Conservation (phyloP, 2,888 invertebrate species). For the Himalopsyche anomala region DNA sequence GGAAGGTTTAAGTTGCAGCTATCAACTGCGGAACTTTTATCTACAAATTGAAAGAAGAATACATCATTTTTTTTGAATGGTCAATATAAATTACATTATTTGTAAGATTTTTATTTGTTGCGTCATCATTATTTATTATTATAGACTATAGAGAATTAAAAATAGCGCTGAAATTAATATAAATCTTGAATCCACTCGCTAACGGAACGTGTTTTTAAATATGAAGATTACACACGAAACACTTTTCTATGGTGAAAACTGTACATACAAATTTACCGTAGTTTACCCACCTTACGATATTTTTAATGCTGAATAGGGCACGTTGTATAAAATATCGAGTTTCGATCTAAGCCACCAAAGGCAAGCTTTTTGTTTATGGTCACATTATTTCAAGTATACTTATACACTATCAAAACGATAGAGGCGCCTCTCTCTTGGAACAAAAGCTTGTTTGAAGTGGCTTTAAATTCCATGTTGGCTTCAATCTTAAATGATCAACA, state of each 20-base stretch:
- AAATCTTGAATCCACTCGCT: no score
- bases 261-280: neutral
- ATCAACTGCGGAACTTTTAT: no score
- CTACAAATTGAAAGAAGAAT: no score
- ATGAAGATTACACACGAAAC: neutral
- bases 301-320: neutral
- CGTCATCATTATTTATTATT: no score
- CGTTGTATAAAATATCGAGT: neutral
- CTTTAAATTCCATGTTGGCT: no score
- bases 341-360: neutral
- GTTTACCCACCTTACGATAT: neutral
- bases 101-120: no score
- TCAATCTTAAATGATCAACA: no score
- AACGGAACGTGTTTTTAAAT: neutral
- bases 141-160: no score
- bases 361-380: slow-evolving; percentile 34
- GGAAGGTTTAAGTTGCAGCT: no score
- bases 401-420: neutral
- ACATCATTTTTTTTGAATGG: no score
- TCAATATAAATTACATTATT: no score
- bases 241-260: neutral
- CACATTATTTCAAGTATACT: slow-evolving; percentile 16
- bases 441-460: neutral
- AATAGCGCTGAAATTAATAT: no score
- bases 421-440: neutral